These are phyloP conservation scores for Acanthaster planci DNA, from an alignment of 35 echinoderm and acorn worm genomes.

Conservation along the genomic window DNA sequence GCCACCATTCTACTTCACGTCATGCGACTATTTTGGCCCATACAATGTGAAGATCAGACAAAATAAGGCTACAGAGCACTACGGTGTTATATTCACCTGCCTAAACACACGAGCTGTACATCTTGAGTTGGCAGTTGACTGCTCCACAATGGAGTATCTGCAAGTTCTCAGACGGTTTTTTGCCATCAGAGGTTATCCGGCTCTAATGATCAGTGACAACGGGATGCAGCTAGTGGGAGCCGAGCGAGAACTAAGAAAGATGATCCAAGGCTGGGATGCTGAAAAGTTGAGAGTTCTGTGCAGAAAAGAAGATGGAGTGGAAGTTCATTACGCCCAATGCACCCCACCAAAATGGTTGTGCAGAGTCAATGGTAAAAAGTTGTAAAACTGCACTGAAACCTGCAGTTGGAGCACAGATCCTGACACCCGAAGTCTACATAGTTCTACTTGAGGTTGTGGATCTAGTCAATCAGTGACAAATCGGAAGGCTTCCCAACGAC, in stretches of 20 bases:
- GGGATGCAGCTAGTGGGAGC: conserved; percentile 62
- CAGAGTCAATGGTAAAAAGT: conserved; percentile 58
- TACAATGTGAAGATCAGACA: conserved; percentile 30
- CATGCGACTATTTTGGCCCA: conserved; percentile 65
- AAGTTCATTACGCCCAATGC: conserved; percentile 54
- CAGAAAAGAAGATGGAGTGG: conserved; percentile 48
- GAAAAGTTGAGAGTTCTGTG: conserved; percentile 50
- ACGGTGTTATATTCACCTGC: conserved; percentile 70
- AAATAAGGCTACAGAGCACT: conserved; percentile 49
- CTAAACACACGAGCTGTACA: conserved; percentile 73
- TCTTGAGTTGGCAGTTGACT: conserved; percentile 55
- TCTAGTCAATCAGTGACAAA: conserved; percentile 43
- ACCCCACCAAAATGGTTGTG: conserved; percentile 75
- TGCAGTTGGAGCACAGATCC: neutral
- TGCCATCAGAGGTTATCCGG: conserved; percentile 48
- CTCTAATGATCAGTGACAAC: conserved; percentile 49
- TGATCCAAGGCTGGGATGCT: conserved; percentile 42
- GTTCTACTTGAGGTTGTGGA: conserved; percentile 22
- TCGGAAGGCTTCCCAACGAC: conserved; percentile 38
- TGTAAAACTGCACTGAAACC: conserved; percentile 45
- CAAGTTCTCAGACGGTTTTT: conserved; percentile 61
- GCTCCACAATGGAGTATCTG: conserved; percentile 55
- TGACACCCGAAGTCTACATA: conserved; percentile 22
- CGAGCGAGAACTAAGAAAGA: conserved; percentile 26
- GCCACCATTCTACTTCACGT: conserved; percentile 60